phyloP scores from a whole-genome alignment of 2,113 vertebrate species.

The Opisthocomus hoazin region DNA sequence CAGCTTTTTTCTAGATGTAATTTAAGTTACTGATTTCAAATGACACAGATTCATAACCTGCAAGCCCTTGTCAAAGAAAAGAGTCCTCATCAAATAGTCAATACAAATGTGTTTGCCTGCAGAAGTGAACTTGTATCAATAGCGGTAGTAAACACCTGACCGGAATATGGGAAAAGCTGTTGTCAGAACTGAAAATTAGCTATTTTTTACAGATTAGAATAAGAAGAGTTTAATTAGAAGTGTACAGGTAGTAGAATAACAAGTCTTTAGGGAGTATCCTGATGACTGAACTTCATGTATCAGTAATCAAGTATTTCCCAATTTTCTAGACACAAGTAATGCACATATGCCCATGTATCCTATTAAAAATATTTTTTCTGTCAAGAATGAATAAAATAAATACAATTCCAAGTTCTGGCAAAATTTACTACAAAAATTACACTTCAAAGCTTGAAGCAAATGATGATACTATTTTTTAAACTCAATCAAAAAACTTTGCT shows the following conservation, averaged over 20 bases:
- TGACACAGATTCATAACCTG: neutral
- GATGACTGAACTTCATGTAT: neutral
- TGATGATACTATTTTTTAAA: neutral
- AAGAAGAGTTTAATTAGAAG: neutral
- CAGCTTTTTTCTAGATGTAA: neutral
- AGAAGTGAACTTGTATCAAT: neutral
- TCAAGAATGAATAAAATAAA: neutral
- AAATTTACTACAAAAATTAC: neutral
- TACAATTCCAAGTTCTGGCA: neutral
- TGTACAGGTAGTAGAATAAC: neutral
- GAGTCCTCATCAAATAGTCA: neutral
- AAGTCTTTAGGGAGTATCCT: neutral
- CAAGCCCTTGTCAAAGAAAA: neutral
- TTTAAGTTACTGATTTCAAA: neutral
- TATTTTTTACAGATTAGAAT: neutral
- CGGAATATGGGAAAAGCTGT: neutral
- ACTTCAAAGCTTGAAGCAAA: neutral
- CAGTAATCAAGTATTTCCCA: neutral
- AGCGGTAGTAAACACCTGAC: neutral
- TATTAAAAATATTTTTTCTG: neutral
- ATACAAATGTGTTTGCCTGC: neutral
- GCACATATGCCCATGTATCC: rapidly evolving
- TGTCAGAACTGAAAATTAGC: neutral
- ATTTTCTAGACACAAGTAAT: neutral
- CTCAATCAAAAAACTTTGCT: neutral